Evolutionary conservation across 1,140 invertebrate species (phyloP).

Genomic region (Phortica variegata): DNA sequence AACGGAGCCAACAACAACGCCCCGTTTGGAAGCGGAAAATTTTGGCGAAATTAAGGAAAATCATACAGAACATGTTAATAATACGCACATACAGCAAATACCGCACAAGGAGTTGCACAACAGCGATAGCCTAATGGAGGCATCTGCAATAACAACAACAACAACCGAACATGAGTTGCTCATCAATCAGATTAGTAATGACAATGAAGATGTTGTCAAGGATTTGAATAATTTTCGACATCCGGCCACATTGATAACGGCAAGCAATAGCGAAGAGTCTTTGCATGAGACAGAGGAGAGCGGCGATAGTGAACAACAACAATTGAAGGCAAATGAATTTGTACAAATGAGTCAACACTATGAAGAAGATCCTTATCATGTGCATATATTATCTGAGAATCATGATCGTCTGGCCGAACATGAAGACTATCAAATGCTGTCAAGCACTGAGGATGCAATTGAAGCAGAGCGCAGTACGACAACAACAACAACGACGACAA

Average conservation of each 20-base stretch:
- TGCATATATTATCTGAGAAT: conserved; percentile 53
- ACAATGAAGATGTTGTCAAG: conserved; percentile 45
- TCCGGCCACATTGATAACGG: conserved; percentile 51
- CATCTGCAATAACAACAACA: conserved; percentile 17
- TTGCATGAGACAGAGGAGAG: conserved; percentile 26
- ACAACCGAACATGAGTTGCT: conserved; percentile 33
- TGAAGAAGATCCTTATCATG: conserved; percentile 53
- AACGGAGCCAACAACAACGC: conserved; percentile 50
- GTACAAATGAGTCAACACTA: conserved; percentile 20
- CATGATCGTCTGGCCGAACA: conserved; percentile 55
- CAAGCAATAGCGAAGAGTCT: conserved; percentile 46
- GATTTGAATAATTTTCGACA: conserved; percentile 54
- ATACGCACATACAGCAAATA: conserved; percentile 42
- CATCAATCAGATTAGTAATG: conserved; percentile 44
- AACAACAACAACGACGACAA: conserved; percentile 18
- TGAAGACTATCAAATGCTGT: conserved; percentile 55
- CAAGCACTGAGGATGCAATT: conserved; percentile 36
- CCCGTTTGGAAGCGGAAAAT: conserved; percentile 21
- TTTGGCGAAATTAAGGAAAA: conserved; percentile 10
- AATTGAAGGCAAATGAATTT: conserved; percentile 1
- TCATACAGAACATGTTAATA: conserved; percentile 19
- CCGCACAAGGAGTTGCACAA: conserved; percentile 36
- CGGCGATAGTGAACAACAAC: not conserved
- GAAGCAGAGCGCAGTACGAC: not conserved
- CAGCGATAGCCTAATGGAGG: conserved; percentile 21